A percentile compares a stretch with the other conserved stretches of the same genome.
Conservation (phyloP, 2,888 invertebrate species). For the Synanthedon vespiformis region DNA sequence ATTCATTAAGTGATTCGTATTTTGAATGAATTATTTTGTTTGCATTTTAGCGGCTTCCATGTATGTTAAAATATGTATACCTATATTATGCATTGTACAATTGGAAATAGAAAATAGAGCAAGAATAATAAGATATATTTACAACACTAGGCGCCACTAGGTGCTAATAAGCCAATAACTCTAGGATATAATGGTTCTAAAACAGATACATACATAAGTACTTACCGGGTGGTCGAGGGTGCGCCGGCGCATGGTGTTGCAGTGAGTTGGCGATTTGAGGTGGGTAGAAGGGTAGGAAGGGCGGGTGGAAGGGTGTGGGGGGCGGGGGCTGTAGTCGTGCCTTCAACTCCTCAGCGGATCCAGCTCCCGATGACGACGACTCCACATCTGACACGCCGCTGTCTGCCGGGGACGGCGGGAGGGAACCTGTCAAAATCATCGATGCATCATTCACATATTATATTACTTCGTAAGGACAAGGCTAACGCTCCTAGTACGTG, state of each 20-base stretch:
- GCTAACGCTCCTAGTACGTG: no score
- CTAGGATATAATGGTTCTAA: neutral
- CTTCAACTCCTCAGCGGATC: constrained; percentile 86
- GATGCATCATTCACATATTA: no score
- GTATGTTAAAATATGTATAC: no score
- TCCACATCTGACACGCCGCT: constrained; percentile 98
- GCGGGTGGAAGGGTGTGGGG: constrained; percentile 61
- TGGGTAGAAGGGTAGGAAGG: constrained; percentile 78
- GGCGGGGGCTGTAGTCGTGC: constrained; percentile 84
- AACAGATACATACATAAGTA: constrained; percentile 5
- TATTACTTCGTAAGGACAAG: no score
- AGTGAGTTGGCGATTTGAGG: constrained; percentile 62
- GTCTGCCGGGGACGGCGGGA: constrained; percentile 97
- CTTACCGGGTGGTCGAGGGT: constrained; percentile 57
- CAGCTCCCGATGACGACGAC: constrained; percentile 87
- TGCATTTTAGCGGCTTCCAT: no score
- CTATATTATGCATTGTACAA: no score
- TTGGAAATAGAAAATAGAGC: no score
- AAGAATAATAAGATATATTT: neutral
- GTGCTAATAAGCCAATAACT: neutral
- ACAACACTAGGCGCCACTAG: no score
- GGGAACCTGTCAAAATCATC: constrained; percentile 81
- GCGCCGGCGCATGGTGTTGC: constrained; percentile 64
- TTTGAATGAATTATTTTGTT: no score
- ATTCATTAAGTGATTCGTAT: no score